phyloP scores from a whole-genome alignment of 2,797 vertebrate genomes.

The Rhinichthys osculus region DNA sequence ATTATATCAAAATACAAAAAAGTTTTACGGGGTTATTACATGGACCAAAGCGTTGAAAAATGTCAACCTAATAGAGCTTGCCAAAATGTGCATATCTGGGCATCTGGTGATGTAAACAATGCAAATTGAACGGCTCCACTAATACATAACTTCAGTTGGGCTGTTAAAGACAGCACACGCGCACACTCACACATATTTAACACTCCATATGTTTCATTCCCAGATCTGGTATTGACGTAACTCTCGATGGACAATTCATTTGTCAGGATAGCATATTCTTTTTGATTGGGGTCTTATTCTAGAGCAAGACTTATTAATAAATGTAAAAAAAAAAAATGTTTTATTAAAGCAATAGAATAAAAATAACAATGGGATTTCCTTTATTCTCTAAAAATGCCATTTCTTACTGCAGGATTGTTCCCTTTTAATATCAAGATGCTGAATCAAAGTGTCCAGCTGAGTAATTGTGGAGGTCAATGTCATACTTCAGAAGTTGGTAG shows the following conservation, averaged over 20 bases:
- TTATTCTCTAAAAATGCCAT: slow-evolving; percentile 36
- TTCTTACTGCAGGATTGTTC: slow-evolving; percentile 35
- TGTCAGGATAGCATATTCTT: slow-evolving; percentile 67
- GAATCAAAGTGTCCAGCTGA: slow-evolving; percentile 51
- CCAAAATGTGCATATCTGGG: slow-evolving; percentile 67
- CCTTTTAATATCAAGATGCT: slow-evolving; percentile 46
- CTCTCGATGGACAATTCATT: slow-evolving; percentile 66
- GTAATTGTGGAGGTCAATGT: slow-evolving; percentile 49
- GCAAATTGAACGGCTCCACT: slow-evolving; percentile 55
- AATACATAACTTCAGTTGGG: slow-evolving; percentile 49
- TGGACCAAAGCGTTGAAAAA: slow-evolving; percentile 84
- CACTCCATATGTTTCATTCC: slow-evolving; percentile 32
- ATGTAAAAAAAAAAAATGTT: not conserved
- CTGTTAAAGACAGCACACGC: slow-evolving; percentile 48
- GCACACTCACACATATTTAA: not conserved
- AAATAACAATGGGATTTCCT: slow-evolving; percentile 30
- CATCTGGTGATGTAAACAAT: slow-evolving; percentile 66
- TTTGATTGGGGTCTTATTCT: slow-evolving; percentile 65
- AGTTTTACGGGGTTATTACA: slow-evolving; percentile 82
- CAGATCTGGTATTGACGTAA: slow-evolving; percentile 37
- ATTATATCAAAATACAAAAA: slow-evolving; percentile 90
- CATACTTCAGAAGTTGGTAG: slow-evolving; percentile 51
- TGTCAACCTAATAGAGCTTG: slow-evolving; percentile 80
- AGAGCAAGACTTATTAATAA: slow-evolving; percentile 49
- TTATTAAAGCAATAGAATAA: slow-evolving; percentile 6